Conservation (phyloP, 1,140 invertebrate species). For the Tachypleus tridentatus region DNA sequence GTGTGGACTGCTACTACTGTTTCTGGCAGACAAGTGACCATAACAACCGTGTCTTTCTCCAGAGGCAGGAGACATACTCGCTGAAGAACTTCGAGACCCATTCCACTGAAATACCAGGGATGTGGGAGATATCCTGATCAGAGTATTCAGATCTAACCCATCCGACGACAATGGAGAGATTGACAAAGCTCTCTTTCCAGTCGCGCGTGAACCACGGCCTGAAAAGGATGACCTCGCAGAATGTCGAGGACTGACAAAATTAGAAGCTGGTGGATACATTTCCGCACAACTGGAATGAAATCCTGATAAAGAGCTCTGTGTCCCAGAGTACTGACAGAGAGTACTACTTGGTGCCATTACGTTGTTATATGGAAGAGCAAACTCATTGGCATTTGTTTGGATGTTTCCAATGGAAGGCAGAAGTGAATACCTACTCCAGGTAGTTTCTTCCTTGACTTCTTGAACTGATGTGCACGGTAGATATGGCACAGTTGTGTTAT, state of each 20-base stretch:
- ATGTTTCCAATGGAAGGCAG: too few relatives aligned
- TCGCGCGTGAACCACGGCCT: constrained; percentile 10
- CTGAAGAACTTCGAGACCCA: constrained; percentile 36
- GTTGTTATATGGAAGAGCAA: too few relatives aligned
- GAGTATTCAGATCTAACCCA: constrained; percentile 83
- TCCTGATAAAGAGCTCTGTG: too few relatives aligned
- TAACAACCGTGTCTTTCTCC: constrained; percentile 52
- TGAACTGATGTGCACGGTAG: too few relatives aligned
- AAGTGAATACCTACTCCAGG: too few relatives aligned
- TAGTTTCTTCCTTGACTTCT: too few relatives aligned
- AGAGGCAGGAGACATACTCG: constrained; percentile 1
- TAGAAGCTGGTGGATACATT: background rate
- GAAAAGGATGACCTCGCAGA: constrained; percentile 15
- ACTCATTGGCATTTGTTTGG: too few relatives aligned
- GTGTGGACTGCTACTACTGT: constrained; percentile 17
- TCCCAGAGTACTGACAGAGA: too few relatives aligned
- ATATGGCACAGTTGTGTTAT: too few relatives aligned
- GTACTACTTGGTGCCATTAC: too few relatives aligned
- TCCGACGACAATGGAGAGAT: constrained; percentile 84
- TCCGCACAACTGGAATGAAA: too few relatives aligned
- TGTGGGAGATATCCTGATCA: constrained; percentile 89
- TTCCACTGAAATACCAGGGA: constrained; percentile 55
- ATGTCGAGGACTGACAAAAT: background rate
- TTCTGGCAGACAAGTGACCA: constrained; percentile 84
- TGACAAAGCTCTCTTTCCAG: constrained; percentile 68